These are phyloP conservation scores for Carterocephalus palaemon DNA, from an alignment of 2,888 invertebrate species.

Conservation along the genomic window DNA sequence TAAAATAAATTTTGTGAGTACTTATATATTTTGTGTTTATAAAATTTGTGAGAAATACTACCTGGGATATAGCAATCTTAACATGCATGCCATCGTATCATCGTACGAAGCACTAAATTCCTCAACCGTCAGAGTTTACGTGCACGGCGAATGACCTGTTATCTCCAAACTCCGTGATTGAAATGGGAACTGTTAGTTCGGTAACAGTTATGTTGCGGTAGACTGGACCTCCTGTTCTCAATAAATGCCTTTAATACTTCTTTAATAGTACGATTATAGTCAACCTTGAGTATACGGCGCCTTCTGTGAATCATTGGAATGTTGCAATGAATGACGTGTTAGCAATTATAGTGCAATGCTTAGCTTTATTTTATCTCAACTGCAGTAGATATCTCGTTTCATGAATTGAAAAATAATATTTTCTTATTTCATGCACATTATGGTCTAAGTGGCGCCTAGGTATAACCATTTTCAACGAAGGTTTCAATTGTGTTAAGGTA, in stretches of 20 bases:
- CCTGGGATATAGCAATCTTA: too few relatives aligned
- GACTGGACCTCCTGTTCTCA: slow-evolving; percentile 36
- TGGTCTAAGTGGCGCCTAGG: too few relatives aligned
- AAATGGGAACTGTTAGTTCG: slow-evolving; percentile 32
- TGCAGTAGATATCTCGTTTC: background rate
- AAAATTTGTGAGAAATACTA: too few relatives aligned
- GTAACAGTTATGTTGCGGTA: slow-evolving; percentile 41
- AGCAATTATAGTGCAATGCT: slow-evolving; percentile 14
- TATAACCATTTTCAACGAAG: background rate
- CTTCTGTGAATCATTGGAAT: slow-evolving; percentile 30
- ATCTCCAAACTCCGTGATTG: slow-evolving; percentile 36
- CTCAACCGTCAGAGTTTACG: too few relatives aligned
- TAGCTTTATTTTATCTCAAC: slow-evolving; percentile 6
- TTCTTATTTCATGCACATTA: too few relatives aligned
- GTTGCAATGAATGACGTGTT: slow-evolving; percentile 19
- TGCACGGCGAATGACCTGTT: slow-evolving; percentile 48
- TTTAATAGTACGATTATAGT: too few relatives aligned
- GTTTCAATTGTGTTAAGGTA: slow-evolving; percentile 2
- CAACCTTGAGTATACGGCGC: slow-evolving; percentile 30
- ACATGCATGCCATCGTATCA: too few relatives aligned
- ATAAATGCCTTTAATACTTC: slow-evolving; percentile 28
- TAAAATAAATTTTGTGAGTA: too few relatives aligned
- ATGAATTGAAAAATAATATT: too few relatives aligned
- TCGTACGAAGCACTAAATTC: too few relatives aligned
- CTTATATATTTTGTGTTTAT: too few relatives aligned